These are phyloP conservation scores for Tenualosa thibaudeaui DNA, from an alignment of 2,797 vertebrate genomes.

Conservation along the genomic window DNA sequence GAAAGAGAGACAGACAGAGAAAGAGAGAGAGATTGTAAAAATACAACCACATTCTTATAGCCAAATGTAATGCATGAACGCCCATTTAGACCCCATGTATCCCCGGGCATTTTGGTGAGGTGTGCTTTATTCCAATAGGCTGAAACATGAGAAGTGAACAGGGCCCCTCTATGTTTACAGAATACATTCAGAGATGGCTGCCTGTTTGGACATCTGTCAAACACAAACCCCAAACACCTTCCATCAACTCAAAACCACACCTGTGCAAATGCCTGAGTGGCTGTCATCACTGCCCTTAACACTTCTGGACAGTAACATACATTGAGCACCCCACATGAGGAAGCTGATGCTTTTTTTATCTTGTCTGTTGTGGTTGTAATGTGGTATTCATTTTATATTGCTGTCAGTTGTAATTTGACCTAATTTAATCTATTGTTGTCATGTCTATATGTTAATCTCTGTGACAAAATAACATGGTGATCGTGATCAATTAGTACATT, in stretches of 20 bases:
- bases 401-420: too few relatives aligned
- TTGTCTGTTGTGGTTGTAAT: too few relatives aligned
- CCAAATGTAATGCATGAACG: neutral
- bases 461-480: too few relatives aligned
- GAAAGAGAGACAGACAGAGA: neutral
- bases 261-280: neutral
- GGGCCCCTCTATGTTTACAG: neutral
- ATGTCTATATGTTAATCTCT: too few relatives aligned
- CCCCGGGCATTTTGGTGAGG: neutral
- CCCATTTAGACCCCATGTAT: neutral
- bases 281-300: neutral
- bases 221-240: neutral
- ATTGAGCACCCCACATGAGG: neutral
- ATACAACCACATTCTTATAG: neutral
- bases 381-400: too few relatives aligned
- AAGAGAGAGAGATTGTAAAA: neutral
- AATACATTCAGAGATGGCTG: neutral
- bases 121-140: neutral
- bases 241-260: neutral
- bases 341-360: neutral
- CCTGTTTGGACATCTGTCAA: conserved; percentile 17
- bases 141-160: neutral
- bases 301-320: neutral
- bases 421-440: too few relatives aligned
- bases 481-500: too few relatives aligned